Evolutionary conservation across 1,140 invertebrate species (phyloP), one percentile per base, ranked within the genome.

Genomic region (Rhopalosiphum maidis): DNA sequence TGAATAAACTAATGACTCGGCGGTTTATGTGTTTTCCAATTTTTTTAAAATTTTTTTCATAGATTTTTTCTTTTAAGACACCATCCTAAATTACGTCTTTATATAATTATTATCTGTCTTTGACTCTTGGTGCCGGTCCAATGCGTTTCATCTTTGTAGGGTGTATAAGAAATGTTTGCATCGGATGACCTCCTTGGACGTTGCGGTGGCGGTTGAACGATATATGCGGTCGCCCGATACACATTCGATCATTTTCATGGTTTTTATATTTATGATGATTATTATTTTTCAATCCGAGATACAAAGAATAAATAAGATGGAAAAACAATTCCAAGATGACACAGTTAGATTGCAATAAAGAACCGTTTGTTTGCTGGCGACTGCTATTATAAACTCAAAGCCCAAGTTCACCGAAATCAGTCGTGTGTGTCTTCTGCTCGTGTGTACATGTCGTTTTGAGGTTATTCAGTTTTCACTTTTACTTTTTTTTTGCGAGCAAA

Each of bases 331-430:
- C 55, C 35, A 51, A 68, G 91, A 93, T 93, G 91, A 86, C 91
- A 93, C 82, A 86, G 91, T 93, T 93, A 86, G 82, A 93, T 93
- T 55, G 91, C 23, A 83, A 86, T 55, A 86, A 92, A 85, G 91
- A 83, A 85, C 91, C 23, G 82, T 93, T 83, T 85, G 82, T 85
- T 51, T n/a, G 43, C 77, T 18, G 48, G 82, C 82, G 23, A 86
- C 48, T 55, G 51, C 77, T 43, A 86, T 86, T 86, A 86, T 85
- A 85, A 86, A 86, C 35, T 48, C 48, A 86, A 93, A 93, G 48
- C 91, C 91, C 91, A 93, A 93, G 91, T 93, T 93, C 91, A 93
- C 86, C 91, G 91, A 37, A 93, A 86, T 93, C 91, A 86, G 91
- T 93, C 91, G 91, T 93, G 91, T 93, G 91, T 93, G 91, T 93